These are phyloP conservation scores for Dyspetes luteomarginatus DNA, from an alignment of 2,888 invertebrate genomes.

Conservation along the genomic window DNA sequence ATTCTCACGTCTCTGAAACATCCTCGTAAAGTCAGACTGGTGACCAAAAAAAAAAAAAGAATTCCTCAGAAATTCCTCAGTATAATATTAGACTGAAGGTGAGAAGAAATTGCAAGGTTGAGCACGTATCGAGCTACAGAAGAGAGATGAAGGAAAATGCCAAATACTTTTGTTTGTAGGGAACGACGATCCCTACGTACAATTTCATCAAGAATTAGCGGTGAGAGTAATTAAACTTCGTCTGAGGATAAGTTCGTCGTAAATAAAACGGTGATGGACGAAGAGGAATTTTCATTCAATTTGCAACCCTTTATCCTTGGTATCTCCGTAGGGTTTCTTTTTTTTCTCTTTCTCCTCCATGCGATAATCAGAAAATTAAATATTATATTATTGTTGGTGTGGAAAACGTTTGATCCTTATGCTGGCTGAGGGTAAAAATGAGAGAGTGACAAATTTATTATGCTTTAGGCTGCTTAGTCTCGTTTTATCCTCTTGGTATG, in stretches of 20 bases:
- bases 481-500: constrained; percentile 39
- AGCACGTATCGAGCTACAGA: background rate
- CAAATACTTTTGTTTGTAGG: background rate
- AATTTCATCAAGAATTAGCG: constrained; percentile 60
- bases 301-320: background rate
- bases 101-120: background rate
- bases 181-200: constrained; percentile 11
- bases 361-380: constrained; percentile 19
- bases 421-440: background rate
- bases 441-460: constrained; percentile 47
- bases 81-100: no score
- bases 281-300: constrained; percentile 28
- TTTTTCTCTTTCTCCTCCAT: background rate
- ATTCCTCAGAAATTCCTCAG: constrained; percentile 17
- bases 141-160: background rate
- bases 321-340: background rate
- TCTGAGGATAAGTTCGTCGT: constrained; percentile 29
- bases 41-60: no score
- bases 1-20: no score
- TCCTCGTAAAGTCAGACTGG: no score
- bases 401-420: constrained; percentile 27
- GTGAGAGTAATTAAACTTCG: constrained; percentile 60
- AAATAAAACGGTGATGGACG: constrained; percentile 23
- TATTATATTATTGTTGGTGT: background rate
- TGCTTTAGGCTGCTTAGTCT: constrained; percentile 3